These are phyloP conservation scores for Zaprionus tsacasi DNA, from an alignment of 1,140 invertebrate species.

Conservation along the genomic window DNA sequence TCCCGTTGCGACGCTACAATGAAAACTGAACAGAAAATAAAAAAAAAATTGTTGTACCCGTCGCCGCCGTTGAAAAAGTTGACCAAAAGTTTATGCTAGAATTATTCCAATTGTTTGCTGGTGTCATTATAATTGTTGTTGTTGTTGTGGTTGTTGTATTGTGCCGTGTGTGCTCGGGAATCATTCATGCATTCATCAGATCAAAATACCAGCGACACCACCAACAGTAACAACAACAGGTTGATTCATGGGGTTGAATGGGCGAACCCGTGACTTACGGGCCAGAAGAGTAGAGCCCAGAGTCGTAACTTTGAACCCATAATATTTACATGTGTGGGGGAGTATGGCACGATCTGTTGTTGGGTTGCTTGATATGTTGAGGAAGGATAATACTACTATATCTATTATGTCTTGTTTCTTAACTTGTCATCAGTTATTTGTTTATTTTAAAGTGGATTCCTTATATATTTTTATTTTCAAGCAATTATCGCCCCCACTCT, in stretches of 20 bases:
- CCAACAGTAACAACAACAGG: constrained; percentile 38
- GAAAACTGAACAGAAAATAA: constrained; percentile 66
- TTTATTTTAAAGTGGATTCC: not conserved
- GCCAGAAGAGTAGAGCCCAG: constrained; percentile 1
- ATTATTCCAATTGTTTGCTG: constrained; percentile 80
- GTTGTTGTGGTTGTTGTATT: constrained; percentile 39
- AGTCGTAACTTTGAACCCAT: constrained; percentile 38
- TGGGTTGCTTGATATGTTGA: constrained; percentile 1
- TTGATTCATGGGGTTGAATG: constrained; percentile 28
- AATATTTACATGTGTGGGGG: constrained; percentile 8
- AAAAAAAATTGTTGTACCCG: constrained; percentile 34
- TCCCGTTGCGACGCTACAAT: constrained; percentile 42
- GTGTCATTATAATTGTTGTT: constrained; percentile 69
- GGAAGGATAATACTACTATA: not conserved
- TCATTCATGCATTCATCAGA: constrained; percentile 79
- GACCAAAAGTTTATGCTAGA: constrained; percentile 73
- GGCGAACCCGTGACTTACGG: constrained; percentile 5
- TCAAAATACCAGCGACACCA: constrained; percentile 69
- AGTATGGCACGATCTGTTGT: constrained; percentile 1
- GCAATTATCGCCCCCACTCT: not conserved
- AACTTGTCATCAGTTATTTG: not conserved
- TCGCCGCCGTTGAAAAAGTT: constrained; percentile 44
- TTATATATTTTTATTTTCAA: not conserved
- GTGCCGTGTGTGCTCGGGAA: constrained; percentile 43
- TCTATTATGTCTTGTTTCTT: not conserved